Evolutionary conservation across 2,888 invertebrate genomes (phyloP), one percentile per base, ranked within the genome.

Genomic region (Neoascia interrupta): DNA sequence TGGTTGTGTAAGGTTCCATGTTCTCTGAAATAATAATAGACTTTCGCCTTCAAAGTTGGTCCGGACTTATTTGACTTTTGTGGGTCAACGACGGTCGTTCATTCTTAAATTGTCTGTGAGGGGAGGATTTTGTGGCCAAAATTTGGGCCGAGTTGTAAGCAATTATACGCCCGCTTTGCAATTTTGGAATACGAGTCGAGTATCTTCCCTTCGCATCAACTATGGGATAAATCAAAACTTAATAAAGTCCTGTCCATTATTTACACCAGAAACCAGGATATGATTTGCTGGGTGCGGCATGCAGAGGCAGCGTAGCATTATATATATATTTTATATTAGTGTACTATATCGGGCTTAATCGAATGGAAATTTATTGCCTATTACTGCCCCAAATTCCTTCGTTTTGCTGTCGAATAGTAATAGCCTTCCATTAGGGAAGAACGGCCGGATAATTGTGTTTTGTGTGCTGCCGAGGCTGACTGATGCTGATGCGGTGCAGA

Each of bases 301-400:
- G n/a, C n/a, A n/a, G n/a, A n/a, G n/a, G n/a, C n/a, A n/a, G n/a
- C n/a, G n/a, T n/a, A n/a, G n/a, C n/a, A n/a, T n/a, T n/a, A n/a
- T n/a, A n/a, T n/a, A n/a, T n/a, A n/a, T n/a, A n/a, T n/a, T n/a
- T n/a, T n/a, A n/a, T n/a, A n/a, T n/a, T n/a, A n/a, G n/a, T n/a
- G n/a, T 8, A 21, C 21, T 64, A 15, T 49, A 68, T 56, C 54
- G 60, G 47, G 54, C 31, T 75, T 28, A 56, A 56, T 63, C 69
- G 75, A 63, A 63, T 61, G 75, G 61, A 75, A 75, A 75, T 75
- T 54, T 69, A 75, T 69, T 69, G 75, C 56, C 69, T 69, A 63
- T 75, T 75, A 69, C 56, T 75, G 56, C 21, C 69, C 69, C 43
- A 69, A 75, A 69, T 75, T 69, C 43, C 61, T 47, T 47, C 54